Evolutionary conservation across 92 coral and sea anemone genomes (phyloP).

Genomic region (Phenganax stokvisi): DNA sequence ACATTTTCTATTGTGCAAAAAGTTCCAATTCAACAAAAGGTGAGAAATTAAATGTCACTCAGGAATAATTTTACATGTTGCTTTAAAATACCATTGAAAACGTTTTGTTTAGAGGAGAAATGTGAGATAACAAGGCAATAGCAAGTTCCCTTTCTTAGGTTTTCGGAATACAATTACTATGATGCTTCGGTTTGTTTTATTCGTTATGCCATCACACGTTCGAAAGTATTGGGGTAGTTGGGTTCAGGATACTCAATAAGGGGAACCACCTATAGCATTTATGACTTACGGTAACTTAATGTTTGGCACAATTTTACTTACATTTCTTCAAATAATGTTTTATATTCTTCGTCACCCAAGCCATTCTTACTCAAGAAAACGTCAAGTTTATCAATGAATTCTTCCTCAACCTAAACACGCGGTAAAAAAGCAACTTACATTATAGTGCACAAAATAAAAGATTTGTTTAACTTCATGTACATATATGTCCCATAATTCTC

Average conservation of each 20-base stretch:
- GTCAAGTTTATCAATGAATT: conserved; percentile 82
- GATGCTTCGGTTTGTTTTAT: too few species aligned
- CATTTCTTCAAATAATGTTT: conserved; percentile 81
- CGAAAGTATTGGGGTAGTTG: too few species aligned
- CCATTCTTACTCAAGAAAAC: conserved; percentile 60
- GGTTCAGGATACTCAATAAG: neutral
- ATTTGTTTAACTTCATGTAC: neutral
- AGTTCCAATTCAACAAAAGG: neutral
- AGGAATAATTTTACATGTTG: too few species aligned
- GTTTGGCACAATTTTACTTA: conserved; percentile 21
- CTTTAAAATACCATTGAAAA: neutral
- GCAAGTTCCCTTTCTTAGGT: too few species aligned
- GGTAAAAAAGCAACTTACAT: conserved; percentile 5
- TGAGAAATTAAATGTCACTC: neutral
- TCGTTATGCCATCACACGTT: too few species aligned
- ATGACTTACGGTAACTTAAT: neutral
- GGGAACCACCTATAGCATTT: neutral
- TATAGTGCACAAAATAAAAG: neutral
- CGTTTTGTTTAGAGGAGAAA: neutral
- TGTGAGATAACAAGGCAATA: too few species aligned
- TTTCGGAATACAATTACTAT: too few species aligned
- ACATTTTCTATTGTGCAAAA: neutral
- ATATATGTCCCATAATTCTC: too few species aligned
- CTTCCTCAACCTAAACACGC: conserved; percentile 66
- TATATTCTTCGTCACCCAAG: conserved; percentile 86